These are phyloP conservation scores for Callochromis pleurospilus DNA, from an alignment of 2,113 vertebrate species.

Conservation along the genomic window DNA sequence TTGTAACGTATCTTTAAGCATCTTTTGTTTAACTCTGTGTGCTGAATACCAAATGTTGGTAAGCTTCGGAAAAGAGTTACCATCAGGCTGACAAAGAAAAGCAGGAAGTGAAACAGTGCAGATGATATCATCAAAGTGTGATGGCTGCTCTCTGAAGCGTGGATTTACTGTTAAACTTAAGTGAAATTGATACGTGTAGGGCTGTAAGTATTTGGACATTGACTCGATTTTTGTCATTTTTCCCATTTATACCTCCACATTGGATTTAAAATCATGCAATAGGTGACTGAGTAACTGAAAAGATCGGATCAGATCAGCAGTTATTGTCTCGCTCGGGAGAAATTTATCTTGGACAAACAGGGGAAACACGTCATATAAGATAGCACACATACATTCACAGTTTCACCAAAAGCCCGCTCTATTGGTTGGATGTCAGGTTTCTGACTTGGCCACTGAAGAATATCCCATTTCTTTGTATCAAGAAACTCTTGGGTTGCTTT, in stretches of 20 bases:
- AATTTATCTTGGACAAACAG: neutral
- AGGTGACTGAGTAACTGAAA: neutral
- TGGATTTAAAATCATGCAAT: neutral
- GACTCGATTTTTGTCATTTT: neutral
- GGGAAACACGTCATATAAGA: neutral
- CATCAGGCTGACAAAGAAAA: neutral
- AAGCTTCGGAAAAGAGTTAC: fast-evolving
- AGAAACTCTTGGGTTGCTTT: neutral
- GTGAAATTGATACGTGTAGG: neutral
- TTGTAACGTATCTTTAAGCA: neutral
- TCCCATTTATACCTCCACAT: fast-evolving
- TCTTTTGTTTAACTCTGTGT: neutral
- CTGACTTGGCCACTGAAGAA: neutral
- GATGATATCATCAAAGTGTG: neutral
- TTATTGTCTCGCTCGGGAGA: neutral
- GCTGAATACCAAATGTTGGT: neutral
- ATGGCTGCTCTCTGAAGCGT: neutral
- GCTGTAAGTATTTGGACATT: neutral
- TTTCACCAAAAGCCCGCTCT: neutral
- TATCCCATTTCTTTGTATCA: fast-evolving
- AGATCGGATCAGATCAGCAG: neutral
- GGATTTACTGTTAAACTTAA: neutral
- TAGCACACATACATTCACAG: neutral
- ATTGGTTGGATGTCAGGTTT: neutral
- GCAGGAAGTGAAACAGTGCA: neutral